These are phyloP conservation scores for Eubasilissa splendida DNA, from an alignment of 2,888 invertebrate genomes.

Conservation along the genomic window DNA sequence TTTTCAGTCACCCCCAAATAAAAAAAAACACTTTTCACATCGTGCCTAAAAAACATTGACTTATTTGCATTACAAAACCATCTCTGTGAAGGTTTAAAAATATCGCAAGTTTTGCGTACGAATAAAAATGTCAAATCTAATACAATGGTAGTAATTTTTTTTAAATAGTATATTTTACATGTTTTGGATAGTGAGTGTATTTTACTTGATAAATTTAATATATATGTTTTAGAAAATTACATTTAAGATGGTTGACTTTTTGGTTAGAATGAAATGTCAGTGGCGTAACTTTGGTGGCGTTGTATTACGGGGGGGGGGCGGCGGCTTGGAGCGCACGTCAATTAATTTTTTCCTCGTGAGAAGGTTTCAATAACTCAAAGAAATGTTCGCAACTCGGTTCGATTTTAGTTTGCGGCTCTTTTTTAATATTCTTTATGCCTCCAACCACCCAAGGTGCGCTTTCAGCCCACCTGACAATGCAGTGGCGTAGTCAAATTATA, in stretches of 20 bases:
- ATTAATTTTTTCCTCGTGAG: constrained; percentile 58
- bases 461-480: constrained; percentile 36
- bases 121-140: not conserved
- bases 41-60: not conserved
- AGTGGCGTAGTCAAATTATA: constrained; percentile 5
- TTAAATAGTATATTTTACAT: no score
- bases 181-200: not conserved
- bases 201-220: not conserved
- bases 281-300: constrained; percentile 8
- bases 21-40: not conserved
- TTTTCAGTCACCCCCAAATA: not conserved
- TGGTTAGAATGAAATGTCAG: constrained; percentile 37
- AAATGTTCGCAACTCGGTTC: constrained; percentile 51
- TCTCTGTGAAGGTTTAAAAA: not conserved
- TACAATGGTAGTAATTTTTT: not conserved
- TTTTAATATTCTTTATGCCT: constrained; percentile 44
- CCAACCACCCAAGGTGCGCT: constrained; percentile 34
- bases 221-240: constrained; percentile 6
- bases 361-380: constrained; percentile 57
- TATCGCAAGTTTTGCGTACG: not conserved
- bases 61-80: not conserved
- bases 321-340: constrained; percentile 47
- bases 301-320: not conserved
- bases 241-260: constrained; percentile 38
- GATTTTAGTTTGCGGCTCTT: constrained; percentile 53